These are phyloP conservation scores for Epizoanthus scotinus DNA, from an alignment of 92 coral and sea anemone species.

Conservation along the genomic window DNA sequence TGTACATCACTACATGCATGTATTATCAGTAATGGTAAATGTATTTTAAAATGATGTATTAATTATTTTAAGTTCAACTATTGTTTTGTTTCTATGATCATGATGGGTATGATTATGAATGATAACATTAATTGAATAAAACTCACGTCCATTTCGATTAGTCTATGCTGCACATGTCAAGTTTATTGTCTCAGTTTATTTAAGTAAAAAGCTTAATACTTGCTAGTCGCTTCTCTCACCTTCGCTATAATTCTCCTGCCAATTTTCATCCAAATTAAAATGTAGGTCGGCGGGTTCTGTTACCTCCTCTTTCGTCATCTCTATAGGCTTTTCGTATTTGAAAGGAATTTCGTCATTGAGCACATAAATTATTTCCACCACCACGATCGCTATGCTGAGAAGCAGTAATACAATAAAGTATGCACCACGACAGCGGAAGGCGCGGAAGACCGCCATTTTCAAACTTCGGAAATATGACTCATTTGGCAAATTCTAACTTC, in stretches of 20 bases:
- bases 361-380: conserved; percentile 31
- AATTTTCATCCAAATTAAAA: conserved; percentile 72
- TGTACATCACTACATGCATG: too few species aligned
- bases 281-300: conserved; percentile 8
- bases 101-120: too few species aligned
- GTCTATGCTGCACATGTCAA: too few species aligned
- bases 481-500: conserved; percentile 4
- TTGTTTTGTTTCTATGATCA: too few species aligned
- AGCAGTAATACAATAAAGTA: neutral
- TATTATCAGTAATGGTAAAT: too few species aligned
- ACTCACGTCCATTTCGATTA: too few species aligned
- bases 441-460: conserved; percentile 42
- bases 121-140: too few species aligned
- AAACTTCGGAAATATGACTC: neutral
- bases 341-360: conserved; percentile 12
- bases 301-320: neutral
- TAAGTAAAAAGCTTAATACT: too few species aligned
- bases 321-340: neutral
- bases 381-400: conserved; percentile 9
- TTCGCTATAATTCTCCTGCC: conserved; percentile 74
- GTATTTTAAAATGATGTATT: too few species aligned
- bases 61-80: too few species aligned
- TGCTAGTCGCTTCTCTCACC: conserved; percentile 41
- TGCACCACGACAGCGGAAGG: conserved; percentile 10
- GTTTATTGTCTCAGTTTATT: too few species aligned